Evolutionary conservation across 2,888 invertebrate genomes (phyloP), one percentile per base, ranked within the genome.

Genomic region (Cremastinae sp.): DNA sequence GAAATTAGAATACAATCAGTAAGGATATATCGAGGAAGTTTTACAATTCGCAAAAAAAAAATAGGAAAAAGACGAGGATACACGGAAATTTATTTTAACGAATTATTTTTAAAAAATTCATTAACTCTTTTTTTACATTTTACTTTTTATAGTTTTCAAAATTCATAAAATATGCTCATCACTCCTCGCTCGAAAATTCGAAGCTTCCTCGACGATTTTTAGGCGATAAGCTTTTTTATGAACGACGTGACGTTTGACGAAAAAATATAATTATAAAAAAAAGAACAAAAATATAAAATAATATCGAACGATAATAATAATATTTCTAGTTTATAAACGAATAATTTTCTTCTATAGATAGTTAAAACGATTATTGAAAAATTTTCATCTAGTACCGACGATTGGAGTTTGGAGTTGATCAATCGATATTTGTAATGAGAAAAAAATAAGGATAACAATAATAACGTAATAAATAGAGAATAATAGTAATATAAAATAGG

Each of bases 161-260:
- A 49, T 38, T n/a, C 4, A 12, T 9, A 10, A 58, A 14, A 22
- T 64, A 45, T 56, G 12, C 18, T 36, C 38, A 16, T 56, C 18
- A 36, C 43, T 36, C 20, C 22, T 16, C 18, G 66, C 22, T 45
- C 36, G 38, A 12, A 14, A 62, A 68, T 65, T 77, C 71, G 66
- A 75, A 77, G 61, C 73, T 77, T 58, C 34, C 68, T 64, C 43
- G 62, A 34, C 16, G 5, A 28, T 28, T 28, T 34, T 28, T 58
- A 69, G 56, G 51, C 45, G 71, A 53, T 74, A 77, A 71, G 56
- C 73, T 76, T 80, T 78, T 78, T 16, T 75, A 80, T 73, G 62
- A 73, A 70, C 72, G 70, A 74, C 47, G 61, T 78, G 18, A 74
- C 47, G 75, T 64, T 71, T 47, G n/a, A 62, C 58, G 49, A 47